Percentiles rank a stretch among this genome's conserved stretches.
phyloP scores from a whole-genome alignment of 2,113 vertebrate genomes.

The Osmerus mordax region DNA sequence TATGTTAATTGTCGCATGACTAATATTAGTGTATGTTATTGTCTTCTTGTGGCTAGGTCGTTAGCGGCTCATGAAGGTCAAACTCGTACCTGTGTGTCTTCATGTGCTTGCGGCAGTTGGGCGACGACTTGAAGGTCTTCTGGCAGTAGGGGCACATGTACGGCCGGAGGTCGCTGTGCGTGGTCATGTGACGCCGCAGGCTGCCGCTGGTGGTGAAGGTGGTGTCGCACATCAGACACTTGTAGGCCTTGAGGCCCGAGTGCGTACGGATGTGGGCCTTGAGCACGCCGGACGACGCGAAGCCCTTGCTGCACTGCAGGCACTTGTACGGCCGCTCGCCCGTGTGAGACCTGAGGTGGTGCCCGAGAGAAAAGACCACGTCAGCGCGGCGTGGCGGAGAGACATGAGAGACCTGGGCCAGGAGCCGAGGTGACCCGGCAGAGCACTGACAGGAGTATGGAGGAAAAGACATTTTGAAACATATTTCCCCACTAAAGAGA shows the following conservation, averaged over 20 bases:
- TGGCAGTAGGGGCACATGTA: constrained; percentile 99
- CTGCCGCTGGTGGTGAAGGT: constrained; percentile 97
- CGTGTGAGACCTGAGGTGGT: constrained; percentile 84
- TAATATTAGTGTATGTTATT: too few relatives aligned
- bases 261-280: constrained; percentile 96
- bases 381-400: too few relatives aligned
- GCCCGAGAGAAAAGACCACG: neutral
- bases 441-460: too few relatives aligned
- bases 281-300: constrained; percentile 94
- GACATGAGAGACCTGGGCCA: neutral
- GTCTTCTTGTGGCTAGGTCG: too few relatives aligned
- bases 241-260: constrained; percentile 93
- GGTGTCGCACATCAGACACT: constrained; percentile 90
- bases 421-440: neutral
- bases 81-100: constrained; percentile 87
- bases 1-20: too few relatives aligned
- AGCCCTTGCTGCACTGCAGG: constrained; percentile 92
- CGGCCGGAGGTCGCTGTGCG: constrained; percentile 91
- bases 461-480: too few relatives aligned
- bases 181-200: constrained; percentile 93
- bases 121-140: constrained; percentile 97
- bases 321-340: constrained; percentile 97
- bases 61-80: neutral
- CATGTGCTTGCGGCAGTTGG: constrained; percentile 99
- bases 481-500: too few relatives aligned